These are phyloP conservation scores for Saccopteryx leptura DNA, from an alignment of 2,113 vertebrate genomes.

Conservation along the genomic window DNA sequence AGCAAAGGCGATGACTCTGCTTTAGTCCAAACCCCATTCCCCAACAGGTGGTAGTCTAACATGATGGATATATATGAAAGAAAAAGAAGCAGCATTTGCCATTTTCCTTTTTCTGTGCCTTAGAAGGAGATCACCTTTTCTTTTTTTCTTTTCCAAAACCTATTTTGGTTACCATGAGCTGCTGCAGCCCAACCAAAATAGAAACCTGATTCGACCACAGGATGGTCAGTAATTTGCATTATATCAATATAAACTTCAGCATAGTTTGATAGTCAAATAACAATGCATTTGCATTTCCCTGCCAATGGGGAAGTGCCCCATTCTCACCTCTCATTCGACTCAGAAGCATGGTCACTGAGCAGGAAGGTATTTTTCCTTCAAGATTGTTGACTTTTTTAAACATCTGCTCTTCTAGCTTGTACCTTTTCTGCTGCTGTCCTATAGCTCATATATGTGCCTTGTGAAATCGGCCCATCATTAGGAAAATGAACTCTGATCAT, in stretches of 20 bases:
- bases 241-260: background rate
- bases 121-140: background rate
- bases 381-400: background rate
- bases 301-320: background rate
- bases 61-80: background rate
- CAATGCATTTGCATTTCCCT: background rate
- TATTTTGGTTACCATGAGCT: background rate
- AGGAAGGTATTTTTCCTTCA: background rate
- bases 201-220: background rate
- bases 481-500: background rate
- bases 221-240: constrained; percentile 14
- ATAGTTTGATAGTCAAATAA: constrained; percentile 55
- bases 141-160: background rate
- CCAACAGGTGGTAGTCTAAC: background rate
- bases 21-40: background rate
- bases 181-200: background rate
- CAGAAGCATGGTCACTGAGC: background rate
- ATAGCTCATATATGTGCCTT: background rate
- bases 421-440: background rate
- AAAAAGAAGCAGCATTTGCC: background rate
- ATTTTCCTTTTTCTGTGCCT: background rate
- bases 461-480: background rate
- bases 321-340: too few relatives aligned
- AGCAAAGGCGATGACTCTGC: background rate
- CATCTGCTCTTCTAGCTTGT: background rate